Percentiles rank a stretch among this genome's conserved stretches.
phyloP scores from a whole-genome alignment of 1,140 invertebrate species.

The Aphaenogaster floridana region DNA sequence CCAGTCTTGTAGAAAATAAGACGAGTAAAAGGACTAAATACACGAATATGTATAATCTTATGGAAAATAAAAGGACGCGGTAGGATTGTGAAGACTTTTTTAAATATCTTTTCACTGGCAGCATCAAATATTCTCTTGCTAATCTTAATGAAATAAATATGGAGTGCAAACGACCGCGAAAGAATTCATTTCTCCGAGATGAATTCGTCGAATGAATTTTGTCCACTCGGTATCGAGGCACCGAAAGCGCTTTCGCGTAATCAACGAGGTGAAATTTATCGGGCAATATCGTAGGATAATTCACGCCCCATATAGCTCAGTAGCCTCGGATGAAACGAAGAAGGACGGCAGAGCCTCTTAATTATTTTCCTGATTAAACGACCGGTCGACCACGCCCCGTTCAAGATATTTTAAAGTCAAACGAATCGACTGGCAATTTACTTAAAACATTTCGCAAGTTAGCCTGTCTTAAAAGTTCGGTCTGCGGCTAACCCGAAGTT shows the following conservation, averaged over 20 bases:
- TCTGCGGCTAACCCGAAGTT: constrained; percentile 46
- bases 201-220: constrained; percentile 55
- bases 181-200: not conserved
- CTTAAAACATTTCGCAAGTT: constrained; percentile 57
- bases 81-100: not conserved
- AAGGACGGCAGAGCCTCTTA: constrained; percentile 63
- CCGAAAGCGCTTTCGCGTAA: constrained; percentile 58
- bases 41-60: not conserved
- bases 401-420: constrained; percentile 57
- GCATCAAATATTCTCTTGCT: not conserved
- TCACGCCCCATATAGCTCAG: constrained; percentile 70
- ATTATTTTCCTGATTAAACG: constrained; percentile 77
- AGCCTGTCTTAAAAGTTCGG: constrained; percentile 53
- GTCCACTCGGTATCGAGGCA: not conserved
- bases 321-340: constrained; percentile 54
- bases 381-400: constrained; percentile 68
- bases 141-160: not conserved
- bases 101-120: not conserved
- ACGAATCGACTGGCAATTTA: constrained; percentile 54
- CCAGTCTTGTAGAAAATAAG: not conserved
- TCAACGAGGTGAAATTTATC: constrained; percentile 77
- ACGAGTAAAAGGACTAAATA: not conserved
- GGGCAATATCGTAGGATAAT: constrained; percentile 73
- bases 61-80: not conserved
- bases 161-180: not conserved